Evolutionary conservation across 2,888 invertebrate species (phyloP).

Genomic region (Eupeodes latifasciatus): DNA sequence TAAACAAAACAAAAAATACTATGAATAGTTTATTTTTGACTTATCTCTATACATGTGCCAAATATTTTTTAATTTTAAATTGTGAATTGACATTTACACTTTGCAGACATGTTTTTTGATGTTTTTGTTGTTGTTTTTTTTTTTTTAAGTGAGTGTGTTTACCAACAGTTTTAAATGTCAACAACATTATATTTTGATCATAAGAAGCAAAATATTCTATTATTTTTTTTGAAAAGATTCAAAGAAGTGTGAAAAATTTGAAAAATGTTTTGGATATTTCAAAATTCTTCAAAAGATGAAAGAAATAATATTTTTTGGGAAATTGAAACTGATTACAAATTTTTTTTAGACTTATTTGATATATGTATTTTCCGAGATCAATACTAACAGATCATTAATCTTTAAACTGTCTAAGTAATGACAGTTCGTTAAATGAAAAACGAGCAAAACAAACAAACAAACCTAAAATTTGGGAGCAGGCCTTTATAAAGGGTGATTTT

Average conservation of each 20-base stretch:
- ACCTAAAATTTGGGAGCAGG: too few relatives aligned
- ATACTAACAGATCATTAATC: too few relatives aligned
- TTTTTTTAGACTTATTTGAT: too few relatives aligned
- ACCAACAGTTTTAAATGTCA: slow-evolving; percentile 54
- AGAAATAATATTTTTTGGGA: too few relatives aligned
- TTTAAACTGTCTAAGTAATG: too few relatives aligned
- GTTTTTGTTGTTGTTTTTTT: neutral
- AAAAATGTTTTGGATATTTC: neutral
- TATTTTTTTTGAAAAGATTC: neutral
- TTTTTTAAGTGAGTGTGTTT: slow-evolving; percentile 51
- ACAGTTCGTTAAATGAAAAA: too few relatives aligned
- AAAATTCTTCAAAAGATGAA: neutral
- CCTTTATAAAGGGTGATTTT: too few relatives aligned
- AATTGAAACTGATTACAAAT: too few relatives aligned
- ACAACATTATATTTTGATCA: slow-evolving; percentile 18
- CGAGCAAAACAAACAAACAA: too few relatives aligned
- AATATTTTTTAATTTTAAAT: too few relatives aligned
- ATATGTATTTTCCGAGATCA: too few relatives aligned
- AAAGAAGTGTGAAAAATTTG: neutral
- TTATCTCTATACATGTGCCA: neutral
- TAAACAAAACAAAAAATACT: neutral
- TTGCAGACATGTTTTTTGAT: neutral
- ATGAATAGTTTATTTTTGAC: slow-evolving; percentile 7
- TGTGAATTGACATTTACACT: too few relatives aligned
- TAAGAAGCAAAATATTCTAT: neutral